phyloP scores from a whole-genome alignment of 64 coral and sea anemone genomes.

The Orbicella faveolata region DNA sequence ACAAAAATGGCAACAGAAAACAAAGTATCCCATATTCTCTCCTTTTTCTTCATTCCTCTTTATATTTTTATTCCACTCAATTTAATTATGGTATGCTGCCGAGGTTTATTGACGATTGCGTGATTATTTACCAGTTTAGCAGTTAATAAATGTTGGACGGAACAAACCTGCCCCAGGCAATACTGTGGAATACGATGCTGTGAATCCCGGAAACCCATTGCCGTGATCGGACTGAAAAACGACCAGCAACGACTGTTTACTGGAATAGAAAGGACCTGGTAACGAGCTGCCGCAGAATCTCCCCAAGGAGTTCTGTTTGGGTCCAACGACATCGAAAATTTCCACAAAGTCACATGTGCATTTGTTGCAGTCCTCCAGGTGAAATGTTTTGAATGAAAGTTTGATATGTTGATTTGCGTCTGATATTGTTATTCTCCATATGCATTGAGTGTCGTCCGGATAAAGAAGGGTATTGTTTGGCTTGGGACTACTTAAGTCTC shows the following conservation, averaged over 20 bases:
- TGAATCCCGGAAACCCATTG: slow-evolving; percentile 16
- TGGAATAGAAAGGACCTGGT: slow-evolving; percentile 51
- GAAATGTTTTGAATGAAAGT: slow-evolving; percentile 39
- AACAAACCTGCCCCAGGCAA: slow-evolving; percentile 34
- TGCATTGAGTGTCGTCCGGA: not conserved
- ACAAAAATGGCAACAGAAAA: too few relatives aligned
- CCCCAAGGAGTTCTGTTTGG: slow-evolving; percentile 21
- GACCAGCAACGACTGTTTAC: not conserved
- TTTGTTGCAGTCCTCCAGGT: slow-evolving; percentile 27
- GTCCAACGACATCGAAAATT: slow-evolving; percentile 30
- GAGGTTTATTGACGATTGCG: too few relatives aligned
- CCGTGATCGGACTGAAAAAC: slow-evolving; percentile 56
- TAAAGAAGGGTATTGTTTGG: not conserved
- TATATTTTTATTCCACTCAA: too few relatives aligned
- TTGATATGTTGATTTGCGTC: not conserved
- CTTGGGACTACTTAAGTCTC: not conserved
- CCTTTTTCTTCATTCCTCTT: too few relatives aligned
- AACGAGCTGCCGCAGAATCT: slow-evolving; percentile 32
- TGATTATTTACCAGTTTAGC: too few relatives aligned
- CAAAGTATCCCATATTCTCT: too few relatives aligned
- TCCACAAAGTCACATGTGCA: slow-evolving; percentile 48
- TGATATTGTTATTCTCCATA: slow-evolving; percentile 1
- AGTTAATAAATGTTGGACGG: too few relatives aligned
- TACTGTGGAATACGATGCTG: not conserved
- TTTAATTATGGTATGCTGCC: too few relatives aligned